Evolutionary conservation across 2,113 vertebrate species (phyloP).

Genomic region (Trematocara zebra): DNA sequence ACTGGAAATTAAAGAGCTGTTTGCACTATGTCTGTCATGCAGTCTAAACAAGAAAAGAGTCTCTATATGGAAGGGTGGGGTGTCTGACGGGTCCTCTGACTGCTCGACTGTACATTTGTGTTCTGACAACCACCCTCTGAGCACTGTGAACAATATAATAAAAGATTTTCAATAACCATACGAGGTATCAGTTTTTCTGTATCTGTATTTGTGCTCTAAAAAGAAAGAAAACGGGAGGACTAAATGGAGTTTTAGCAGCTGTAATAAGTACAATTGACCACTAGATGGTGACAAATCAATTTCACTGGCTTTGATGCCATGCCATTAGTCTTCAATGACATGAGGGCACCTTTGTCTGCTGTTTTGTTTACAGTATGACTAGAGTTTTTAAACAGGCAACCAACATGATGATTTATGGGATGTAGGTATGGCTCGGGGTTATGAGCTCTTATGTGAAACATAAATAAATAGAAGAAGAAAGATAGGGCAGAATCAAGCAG

Average conservation of each 20-base stretch:
- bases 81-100: not conserved
- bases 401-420: not conserved
- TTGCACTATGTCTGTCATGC: not conserved
- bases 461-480: not conserved
- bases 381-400: not conserved
- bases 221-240: not conserved
- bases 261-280: not conserved
- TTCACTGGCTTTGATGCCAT: not conserved
- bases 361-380: slow-evolving; percentile 34
- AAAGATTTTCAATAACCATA: slow-evolving; percentile 12
- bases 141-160: slow-evolving; percentile 53
- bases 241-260: not conserved
- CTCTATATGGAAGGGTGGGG: not conserved
- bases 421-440: not conserved
- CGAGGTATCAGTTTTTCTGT: not conserved
- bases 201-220: not conserved
- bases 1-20: not conserved
- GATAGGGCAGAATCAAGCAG: not conserved
- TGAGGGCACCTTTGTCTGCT: not conserved
- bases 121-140: slow-evolving; percentile 38
- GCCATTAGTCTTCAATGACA: not conserved
- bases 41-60: not conserved
- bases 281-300: slow-evolving; percentile 37
- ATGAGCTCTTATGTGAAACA: slow-evolving; percentile 6
- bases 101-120: slow-evolving; percentile 23